Percentiles rank a stretch among this genome's conserved stretches.
Evolutionary conservation across 2,797 vertebrate genomes (phyloP).

Genomic region (Thripadectes ignobilis): DNA sequence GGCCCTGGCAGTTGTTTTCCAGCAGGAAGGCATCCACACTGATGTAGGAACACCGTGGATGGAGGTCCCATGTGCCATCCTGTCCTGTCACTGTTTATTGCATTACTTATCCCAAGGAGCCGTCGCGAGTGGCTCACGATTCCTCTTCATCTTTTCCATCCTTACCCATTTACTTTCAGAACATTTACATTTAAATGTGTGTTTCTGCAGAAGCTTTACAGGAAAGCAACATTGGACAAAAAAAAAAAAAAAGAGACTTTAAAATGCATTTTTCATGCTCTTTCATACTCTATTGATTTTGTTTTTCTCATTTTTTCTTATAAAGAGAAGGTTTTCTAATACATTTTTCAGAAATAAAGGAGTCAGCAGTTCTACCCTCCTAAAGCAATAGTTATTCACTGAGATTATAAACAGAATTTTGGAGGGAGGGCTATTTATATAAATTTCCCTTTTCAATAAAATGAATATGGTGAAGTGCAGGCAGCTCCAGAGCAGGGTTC

Average conservation of each 20-base stretch:
- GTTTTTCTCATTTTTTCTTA: conserved; percentile 71
- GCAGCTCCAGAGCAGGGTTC: neutral
- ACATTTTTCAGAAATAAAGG: conserved; percentile 50
- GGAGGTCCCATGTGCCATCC: neutral
- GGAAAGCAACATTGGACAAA: conserved; percentile 52
- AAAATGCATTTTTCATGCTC: conserved; percentile 79
- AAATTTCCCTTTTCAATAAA: neutral
- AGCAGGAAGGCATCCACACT: neutral
- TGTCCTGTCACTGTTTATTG: neutral
- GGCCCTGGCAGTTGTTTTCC: neutral
- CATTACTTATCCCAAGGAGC: neutral
- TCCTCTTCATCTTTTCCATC: neutral
- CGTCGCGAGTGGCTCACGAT: neutral
- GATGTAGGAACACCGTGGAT: neutral
- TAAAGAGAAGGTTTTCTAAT: conserved; percentile 69
- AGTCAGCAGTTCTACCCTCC: conserved; percentile 59
- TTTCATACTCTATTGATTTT: conserved; percentile 78
- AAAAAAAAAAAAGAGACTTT: conserved; percentile 31
- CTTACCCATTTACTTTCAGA: conserved; percentile 33
- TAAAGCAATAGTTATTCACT: conserved; percentile 58
- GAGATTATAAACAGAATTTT: conserved; percentile 55
- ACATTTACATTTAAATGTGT: conserved; percentile 71
- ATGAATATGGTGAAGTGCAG: neutral
- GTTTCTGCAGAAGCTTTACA: conserved; percentile 62
- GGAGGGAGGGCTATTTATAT: conserved; percentile 38